These are phyloP conservation scores for Blastomussa wellsi DNA, from an alignment of 92 coral and sea anemone species.

Conservation along the genomic window DNA sequence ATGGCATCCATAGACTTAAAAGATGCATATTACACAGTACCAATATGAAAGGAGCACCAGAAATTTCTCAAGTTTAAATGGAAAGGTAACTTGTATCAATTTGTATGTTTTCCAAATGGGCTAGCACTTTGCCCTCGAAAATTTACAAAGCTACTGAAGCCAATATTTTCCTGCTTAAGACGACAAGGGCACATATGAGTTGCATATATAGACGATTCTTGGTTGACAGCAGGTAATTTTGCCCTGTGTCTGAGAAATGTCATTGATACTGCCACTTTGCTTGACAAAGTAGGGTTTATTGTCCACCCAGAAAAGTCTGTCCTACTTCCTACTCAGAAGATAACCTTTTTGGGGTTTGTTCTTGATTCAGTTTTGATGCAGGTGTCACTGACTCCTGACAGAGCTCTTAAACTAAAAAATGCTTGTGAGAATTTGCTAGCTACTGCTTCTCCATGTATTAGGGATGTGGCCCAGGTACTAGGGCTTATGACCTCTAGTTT, in stretches of 20 bases:
- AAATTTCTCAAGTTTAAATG: slow-evolving; percentile 35
- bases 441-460: slow-evolving; percentile 18
- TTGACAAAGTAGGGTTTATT: no score
- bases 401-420: slow-evolving; percentile 42
- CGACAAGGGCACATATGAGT: no score
- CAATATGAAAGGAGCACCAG: slow-evolving; percentile 21
- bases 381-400: slow-evolving; percentile 48
- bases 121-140: slow-evolving; percentile 41
- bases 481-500: no score
- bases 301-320: slow-evolving; percentile 52
- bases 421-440: slow-evolving; percentile 25
- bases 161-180: slow-evolving; percentile 38
- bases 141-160: no score
- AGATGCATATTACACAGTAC: slow-evolving; percentile 45
- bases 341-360: slow-evolving; percentile 62
- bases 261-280: no score
- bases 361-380: slow-evolving; percentile 45
- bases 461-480: slow-evolving; percentile 46
- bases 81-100: slow-evolving; percentile 14
- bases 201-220: no score
- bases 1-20: slow-evolving; percentile 48
- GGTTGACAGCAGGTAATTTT: no score
- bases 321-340: slow-evolving; percentile 49
- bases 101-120: slow-evolving; percentile 33
- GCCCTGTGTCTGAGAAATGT: no score